phyloP scores from a whole-genome alignment of 37 sponge, comb jelly and placozoan genomes.

The Amphimedon queenslandica region DNA sequence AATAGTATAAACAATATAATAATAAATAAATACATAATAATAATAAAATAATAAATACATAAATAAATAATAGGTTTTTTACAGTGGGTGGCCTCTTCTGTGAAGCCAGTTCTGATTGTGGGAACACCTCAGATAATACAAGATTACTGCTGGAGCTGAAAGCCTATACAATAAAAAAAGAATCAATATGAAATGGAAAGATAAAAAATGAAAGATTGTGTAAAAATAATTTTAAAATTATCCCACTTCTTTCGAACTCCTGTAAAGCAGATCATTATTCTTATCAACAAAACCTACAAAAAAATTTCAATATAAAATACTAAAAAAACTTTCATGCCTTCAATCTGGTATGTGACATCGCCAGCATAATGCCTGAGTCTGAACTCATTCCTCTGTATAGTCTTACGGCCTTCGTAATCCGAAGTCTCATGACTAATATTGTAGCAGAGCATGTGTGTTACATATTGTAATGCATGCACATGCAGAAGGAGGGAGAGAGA shows the following conservation, averaged over 20 bases:
- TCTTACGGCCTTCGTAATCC: constrained; percentile 69
- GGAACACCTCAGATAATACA: constrained; percentile 51
- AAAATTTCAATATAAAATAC: neutral
- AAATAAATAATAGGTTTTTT: neutral
- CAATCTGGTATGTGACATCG: constrained; percentile 67
- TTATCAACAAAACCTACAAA: constrained; percentile 80
- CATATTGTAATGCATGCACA: too few species aligned
- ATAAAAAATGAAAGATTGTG: neutral
- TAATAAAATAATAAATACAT: constrained; percentile 9
- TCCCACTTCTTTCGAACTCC: constrained; percentile 62
- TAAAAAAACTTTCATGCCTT: constrained; percentile 12
- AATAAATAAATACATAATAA: neutral
- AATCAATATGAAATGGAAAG: neutral
- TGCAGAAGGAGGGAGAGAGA: neutral
- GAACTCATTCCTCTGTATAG: constrained; percentile 58
- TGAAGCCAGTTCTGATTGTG: constrained; percentile 55
- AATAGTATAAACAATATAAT: neutral
- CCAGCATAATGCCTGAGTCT: constrained; percentile 82
- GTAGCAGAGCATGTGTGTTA: too few species aligned
- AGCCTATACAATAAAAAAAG: constrained; percentile 11
- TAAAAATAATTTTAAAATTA: neutral
- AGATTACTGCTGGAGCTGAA: constrained; percentile 24
- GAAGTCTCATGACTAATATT: constrained; percentile 52
- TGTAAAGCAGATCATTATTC: constrained; percentile 77
- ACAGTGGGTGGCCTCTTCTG: constrained; percentile 83